phyloP scores from a whole-genome alignment of 2,888 invertebrate species.

The Pyrocoelia pectoralis region DNA sequence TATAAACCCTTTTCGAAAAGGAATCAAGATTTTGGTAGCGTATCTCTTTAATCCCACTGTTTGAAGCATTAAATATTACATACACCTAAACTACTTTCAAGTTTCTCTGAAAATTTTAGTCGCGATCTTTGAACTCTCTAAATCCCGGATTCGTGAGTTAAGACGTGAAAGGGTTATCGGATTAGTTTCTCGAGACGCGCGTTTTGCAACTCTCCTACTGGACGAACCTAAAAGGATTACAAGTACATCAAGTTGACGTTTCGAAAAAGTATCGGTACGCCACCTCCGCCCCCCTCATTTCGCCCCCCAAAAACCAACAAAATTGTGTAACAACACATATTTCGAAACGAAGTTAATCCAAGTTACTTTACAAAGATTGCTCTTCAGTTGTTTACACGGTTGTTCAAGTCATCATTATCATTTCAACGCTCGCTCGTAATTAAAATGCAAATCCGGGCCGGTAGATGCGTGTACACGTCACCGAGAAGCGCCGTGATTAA shows the following conservation, averaged over 20 bases:
- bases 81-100: slow-evolving; percentile 53
- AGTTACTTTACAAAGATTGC: slow-evolving; percentile 40
- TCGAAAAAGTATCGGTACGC: background rate
- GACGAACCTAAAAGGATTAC: slow-evolving; percentile 28
- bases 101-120: slow-evolving; percentile 48
- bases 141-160: slow-evolving; percentile 38
- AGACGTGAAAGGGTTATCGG: slow-evolving; percentile 40
- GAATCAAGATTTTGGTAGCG: slow-evolving; percentile 38
- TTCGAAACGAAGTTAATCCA: slow-evolving; percentile 31
- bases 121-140: slow-evolving; percentile 44
- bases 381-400: slow-evolving; percentile 58
- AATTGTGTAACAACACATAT: background rate
- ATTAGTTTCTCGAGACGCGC: slow-evolving; percentile 41
- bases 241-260: background rate
- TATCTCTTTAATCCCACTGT: slow-evolving; percentile 52
- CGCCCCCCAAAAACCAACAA: background rate
- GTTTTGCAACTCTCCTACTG: slow-evolving; percentile 42
- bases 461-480: slow-evolving; percentile 63
- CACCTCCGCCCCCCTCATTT: no score
- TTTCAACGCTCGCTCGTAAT: slow-evolving; percentile 69
- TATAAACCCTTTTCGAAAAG: slow-evolving; percentile 32
- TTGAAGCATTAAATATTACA: slow-evolving; percentile 58
- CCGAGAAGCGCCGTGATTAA: slow-evolving; percentile 60
- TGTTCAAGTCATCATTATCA: slow-evolving; percentile 66
- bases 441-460: slow-evolving; percentile 67